Evolutionary conservation across 2,888 invertebrate genomes (phyloP).

Genomic region (Clivina fossor): DNA sequence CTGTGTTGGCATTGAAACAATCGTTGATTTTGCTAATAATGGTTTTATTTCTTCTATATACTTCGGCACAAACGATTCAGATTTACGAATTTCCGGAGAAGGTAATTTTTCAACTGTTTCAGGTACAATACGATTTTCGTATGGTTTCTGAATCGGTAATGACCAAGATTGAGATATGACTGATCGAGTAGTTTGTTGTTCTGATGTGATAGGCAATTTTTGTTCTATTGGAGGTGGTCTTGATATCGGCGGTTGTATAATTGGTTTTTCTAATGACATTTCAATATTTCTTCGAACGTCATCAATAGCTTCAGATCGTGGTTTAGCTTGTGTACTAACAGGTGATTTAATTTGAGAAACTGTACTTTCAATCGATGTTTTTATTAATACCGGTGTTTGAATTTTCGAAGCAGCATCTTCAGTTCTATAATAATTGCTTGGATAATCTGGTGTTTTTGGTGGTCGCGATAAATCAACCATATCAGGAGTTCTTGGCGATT

Average conservation of each 20-base stretch:
- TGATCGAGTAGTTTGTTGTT: slow-evolving; percentile 19
- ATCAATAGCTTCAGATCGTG: slow-evolving; percentile 5
- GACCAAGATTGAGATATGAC: slow-evolving; percentile 36
- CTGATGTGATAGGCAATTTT: slow-evolving; percentile 4
- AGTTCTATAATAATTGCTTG: slow-evolving; percentile 57
- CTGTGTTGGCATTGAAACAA: neutral
- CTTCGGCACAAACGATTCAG: slow-evolving; percentile 4
- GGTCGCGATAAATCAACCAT: slow-evolving; percentile 56
- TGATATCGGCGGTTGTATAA: slow-evolving; percentile 5
- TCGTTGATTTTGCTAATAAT: neutral
- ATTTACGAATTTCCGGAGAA: slow-evolving; percentile 2
- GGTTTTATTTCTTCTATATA: slow-evolving; percentile 9
- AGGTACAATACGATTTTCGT: slow-evolving; percentile 2
- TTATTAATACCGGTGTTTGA: slow-evolving; percentile 33
- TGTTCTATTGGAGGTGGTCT: slow-evolving; percentile 8
- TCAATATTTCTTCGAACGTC: slow-evolving; percentile 29
- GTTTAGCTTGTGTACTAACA: slow-evolving; percentile 16
- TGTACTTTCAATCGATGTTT: slow-evolving; percentile 42
- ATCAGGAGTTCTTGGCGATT: slow-evolving; percentile 54
- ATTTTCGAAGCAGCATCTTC: slow-evolving; percentile 45
- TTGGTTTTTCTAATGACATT: slow-evolving; percentile 20
- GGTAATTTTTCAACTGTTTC: slow-evolving; percentile 6
- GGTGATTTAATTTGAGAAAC: slow-evolving; percentile 37
- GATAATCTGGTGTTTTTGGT: slow-evolving; percentile 60
- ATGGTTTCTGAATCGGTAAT: slow-evolving; percentile 15